Conservation (phyloP, 2,113 vertebrate genomes). For the Seriola dumerili region DNA sequence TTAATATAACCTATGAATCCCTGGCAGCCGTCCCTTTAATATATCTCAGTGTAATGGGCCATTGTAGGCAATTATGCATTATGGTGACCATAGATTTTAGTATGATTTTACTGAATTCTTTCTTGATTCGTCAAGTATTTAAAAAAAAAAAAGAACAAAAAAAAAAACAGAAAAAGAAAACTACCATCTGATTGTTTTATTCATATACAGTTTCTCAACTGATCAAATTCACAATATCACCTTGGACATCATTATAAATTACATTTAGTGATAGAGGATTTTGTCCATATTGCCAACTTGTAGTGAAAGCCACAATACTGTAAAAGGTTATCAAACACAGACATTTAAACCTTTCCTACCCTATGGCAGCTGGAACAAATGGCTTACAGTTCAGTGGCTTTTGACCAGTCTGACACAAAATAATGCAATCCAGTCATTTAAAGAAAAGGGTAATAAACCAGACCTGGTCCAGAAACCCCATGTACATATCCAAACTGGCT, state of each 20-base stretch:
- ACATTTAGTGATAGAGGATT: background rate
- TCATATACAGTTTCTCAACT: too few species aligned
- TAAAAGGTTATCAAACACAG: background rate
- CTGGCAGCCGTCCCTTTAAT: background rate
- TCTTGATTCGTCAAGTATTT: background rate
- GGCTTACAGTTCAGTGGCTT: background rate
- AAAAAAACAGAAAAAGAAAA: too few species aligned
- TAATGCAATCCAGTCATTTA: background rate
- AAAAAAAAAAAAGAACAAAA: too few species aligned
- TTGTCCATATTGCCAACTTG: background rate
- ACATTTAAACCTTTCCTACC: background rate
- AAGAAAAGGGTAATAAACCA: constrained; percentile 43
- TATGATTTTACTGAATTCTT: background rate
- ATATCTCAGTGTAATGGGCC: background rate
- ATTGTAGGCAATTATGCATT: background rate
- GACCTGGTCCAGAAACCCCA: constrained; percentile 95
- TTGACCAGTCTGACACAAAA: background rate
- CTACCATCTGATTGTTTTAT: too few species aligned
- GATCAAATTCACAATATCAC: too few species aligned
- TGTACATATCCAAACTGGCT: constrained; percentile 91
- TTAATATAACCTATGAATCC: too few species aligned
- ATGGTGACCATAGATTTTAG: background rate
- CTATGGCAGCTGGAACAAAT: background rate
- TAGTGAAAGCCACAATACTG: too few species aligned
- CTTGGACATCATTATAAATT: too few species aligned